Conservation (phyloP, 2,888 invertebrate species). For the Euphydryas editha region DNA sequence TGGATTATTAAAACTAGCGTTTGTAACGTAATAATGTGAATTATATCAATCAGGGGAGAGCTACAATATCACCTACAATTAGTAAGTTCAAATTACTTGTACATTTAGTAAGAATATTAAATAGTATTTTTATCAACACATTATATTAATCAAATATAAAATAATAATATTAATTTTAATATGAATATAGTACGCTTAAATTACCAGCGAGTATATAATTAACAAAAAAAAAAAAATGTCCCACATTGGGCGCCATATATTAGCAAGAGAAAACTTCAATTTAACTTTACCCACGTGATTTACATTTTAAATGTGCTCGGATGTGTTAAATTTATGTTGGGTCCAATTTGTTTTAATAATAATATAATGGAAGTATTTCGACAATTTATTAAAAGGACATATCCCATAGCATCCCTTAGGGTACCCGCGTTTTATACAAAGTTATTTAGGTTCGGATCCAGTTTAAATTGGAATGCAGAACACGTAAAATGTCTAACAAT, state of each 20-base stretch:
- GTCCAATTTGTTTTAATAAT: slow-evolving; percentile 12
- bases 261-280: not conserved
- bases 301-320: slow-evolving; percentile 7
- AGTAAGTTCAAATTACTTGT: slow-evolving; percentile 31
- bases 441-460: slow-evolving; percentile 42
- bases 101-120: not conserved
- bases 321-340: slow-evolving; percentile 5
- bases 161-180: not conserved
- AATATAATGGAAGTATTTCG: slow-evolving; percentile 23
- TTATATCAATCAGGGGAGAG: slow-evolving; percentile 6
- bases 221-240: slow-evolving; percentile 11
- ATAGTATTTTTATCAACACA: not conserved
- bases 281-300: not conserved
- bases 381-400: slow-evolving; percentile 34
- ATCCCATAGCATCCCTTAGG: slow-evolving; percentile 36
- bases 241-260: slow-evolving; percentile 46
- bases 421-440: slow-evolving; percentile 36
- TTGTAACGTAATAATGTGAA: slow-evolving; percentile 24
- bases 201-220: not conserved
- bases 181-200: not conserved
- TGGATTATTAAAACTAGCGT: slow-evolving; percentile 4
- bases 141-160: not conserved
- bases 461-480: slow-evolving; percentile 47
- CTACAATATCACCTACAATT: slow-evolving; percentile 28
- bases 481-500: slow-evolving; percentile 43